phyloP scores from a whole-genome alignment of 2,797 vertebrate genomes.

The Alosa sapidissima region DNA sequence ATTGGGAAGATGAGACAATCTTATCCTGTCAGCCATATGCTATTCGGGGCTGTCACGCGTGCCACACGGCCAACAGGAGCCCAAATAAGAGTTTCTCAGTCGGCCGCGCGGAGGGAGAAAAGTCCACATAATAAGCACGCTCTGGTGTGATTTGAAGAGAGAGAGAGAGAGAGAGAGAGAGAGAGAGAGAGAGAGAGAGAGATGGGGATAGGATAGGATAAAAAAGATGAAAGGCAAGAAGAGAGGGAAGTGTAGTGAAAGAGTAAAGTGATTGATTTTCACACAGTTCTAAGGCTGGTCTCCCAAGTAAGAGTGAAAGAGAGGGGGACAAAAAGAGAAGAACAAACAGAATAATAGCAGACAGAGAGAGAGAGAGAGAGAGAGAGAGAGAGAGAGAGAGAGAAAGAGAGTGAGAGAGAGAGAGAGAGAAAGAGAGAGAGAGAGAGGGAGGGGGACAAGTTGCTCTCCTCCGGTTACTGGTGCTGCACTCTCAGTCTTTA shows the following conservation, averaged over 20 bases:
- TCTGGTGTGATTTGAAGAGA: neutral
- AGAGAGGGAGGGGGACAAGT: constrained; percentile 55
- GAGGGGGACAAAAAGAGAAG: constrained; percentile 33
- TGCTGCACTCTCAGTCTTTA: constrained; percentile 39
- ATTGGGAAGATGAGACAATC: constrained; percentile 5
- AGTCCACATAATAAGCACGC: too few species aligned
- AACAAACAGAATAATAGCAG: constrained; percentile 13
- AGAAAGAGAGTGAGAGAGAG: constrained; percentile 45
- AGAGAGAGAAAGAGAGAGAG: constrained; percentile 32
- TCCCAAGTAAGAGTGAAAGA: constrained; percentile 57
- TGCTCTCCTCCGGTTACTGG: constrained; percentile 58
- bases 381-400: constrained; percentile 22
- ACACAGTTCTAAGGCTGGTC: constrained; percentile 66
- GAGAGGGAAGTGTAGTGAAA: constrained; percentile 43
- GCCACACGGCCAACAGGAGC: neutral
- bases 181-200: neutral
- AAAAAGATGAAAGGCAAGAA: constrained; percentile 10
- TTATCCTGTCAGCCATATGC: constrained; percentile 4
- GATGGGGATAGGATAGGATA: constrained; percentile 31
- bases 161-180: neutral
- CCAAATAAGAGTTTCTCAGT: too few species aligned
- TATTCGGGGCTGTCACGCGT: neutral
- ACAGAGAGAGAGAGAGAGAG: constrained; percentile 31
- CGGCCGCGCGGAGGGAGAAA: neutral
- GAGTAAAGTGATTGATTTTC: constrained; percentile 73